These are phyloP conservation scores for Thera obeliscata DNA, from an alignment of 2,888 invertebrate species.

Conservation along the genomic window DNA sequence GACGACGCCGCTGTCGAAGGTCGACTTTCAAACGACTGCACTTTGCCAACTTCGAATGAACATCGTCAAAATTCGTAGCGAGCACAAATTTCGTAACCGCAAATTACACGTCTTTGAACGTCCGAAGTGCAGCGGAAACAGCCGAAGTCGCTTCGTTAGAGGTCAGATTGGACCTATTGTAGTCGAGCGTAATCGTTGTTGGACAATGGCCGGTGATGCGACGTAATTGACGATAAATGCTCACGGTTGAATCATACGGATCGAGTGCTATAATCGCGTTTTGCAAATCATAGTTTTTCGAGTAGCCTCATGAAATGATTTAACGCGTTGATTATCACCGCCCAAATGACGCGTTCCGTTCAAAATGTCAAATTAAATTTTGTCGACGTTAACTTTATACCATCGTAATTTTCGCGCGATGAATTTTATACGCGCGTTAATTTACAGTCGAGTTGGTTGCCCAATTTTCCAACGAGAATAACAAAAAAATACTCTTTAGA, in stretches of 20 bases:
- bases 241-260: constrained; percentile 64
- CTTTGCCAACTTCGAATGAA: constrained; percentile 57
- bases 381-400: constrained; percentile 68
- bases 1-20: constrained; percentile 45
- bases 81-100: constrained; percentile 75
- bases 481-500: constrained; percentile 44
- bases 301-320: constrained; percentile 64
- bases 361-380: constrained; percentile 72
- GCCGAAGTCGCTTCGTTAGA: constrained; percentile 81
- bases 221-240: constrained; percentile 80
- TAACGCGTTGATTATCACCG: constrained; percentile 73
- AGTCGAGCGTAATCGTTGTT: constrained; percentile 69
- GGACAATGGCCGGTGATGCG: constrained; percentile 80
- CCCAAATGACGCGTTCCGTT: constrained; percentile 66
- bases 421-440: constrained; percentile 64
- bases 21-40: constrained; percentile 70
- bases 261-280: constrained; percentile 62
- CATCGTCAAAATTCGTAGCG: constrained; percentile 67
- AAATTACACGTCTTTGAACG: constrained; percentile 81
- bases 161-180: constrained; percentile 78
- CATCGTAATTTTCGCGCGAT: constrained; percentile 68
- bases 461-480: constrained; percentile 36
- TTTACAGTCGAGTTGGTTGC: constrained; percentile 55
- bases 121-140: constrained; percentile 73
- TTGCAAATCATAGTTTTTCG: constrained; percentile 56